Conservation (phyloP, 2,888 invertebrate genomes). For the Diaphora mendica region DNA sequence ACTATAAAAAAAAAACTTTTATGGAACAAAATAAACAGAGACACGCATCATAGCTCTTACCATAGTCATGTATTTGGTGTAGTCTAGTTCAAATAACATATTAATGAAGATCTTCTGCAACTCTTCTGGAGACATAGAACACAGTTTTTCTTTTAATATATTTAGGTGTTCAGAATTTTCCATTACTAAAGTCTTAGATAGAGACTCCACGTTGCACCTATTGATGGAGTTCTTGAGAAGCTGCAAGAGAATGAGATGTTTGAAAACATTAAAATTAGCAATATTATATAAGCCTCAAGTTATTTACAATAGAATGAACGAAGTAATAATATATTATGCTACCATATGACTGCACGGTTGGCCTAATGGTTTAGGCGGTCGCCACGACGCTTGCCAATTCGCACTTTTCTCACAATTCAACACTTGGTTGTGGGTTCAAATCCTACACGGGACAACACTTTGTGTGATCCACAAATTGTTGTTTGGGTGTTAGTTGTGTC, state of each 20-base stretch:
- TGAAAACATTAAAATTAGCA: too few relatives aligned
- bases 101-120: constrained; percentile 77
- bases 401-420: too few relatives aligned
- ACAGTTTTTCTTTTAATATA: constrained; percentile 73
- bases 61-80: constrained; percentile 83
- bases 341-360: too few relatives aligned
- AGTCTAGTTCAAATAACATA: constrained; percentile 80
- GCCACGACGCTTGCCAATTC: too few relatives aligned
- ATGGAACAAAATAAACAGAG: too few relatives aligned
- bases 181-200: constrained; percentile 56
- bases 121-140: constrained; percentile 69
- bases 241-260: constrained; percentile 50
- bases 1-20: too few relatives aligned
- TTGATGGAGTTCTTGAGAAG: constrained; percentile 67
- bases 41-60: constrained; percentile 56
- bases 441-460: too few relatives aligned
- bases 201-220: constrained; percentile 62
- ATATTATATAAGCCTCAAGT: background rate
- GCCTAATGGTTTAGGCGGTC: too few relatives aligned
- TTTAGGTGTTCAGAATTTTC: constrained; percentile 59
- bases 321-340: too few relatives aligned
- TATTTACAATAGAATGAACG: background rate
- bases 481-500: too few relatives aligned
- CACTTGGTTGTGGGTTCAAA: too few relatives aligned
- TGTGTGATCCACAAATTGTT: too few relatives aligned